A percentile compares a stretch with the other conserved stretches of the same genome.
Conservation (phyloP, 2,888 invertebrate species). For the Sarcophaga rosellei region DNA sequence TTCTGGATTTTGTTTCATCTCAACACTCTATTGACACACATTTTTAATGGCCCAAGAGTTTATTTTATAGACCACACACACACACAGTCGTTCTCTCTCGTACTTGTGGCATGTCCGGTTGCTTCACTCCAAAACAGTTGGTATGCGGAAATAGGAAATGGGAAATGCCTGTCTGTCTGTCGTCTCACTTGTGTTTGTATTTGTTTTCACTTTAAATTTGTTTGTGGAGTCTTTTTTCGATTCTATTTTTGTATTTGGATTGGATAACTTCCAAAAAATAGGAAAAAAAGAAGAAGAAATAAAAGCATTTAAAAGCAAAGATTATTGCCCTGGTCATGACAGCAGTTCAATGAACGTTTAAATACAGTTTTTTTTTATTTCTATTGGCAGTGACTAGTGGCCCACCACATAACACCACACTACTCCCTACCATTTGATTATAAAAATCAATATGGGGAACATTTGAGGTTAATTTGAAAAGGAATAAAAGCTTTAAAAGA, state of each 20-base stretch:
- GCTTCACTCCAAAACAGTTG: constrained; percentile 1
- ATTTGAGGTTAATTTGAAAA: too few relatives aligned
- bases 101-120: background rate
- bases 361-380: background rate
- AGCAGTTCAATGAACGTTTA: constrained; percentile 41
- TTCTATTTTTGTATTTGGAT: constrained; percentile 27
- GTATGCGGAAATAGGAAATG: constrained; percentile 26
- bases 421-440: constrained; percentile 17
- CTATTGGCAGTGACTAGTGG: background rate
- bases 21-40: constrained; percentile 35
- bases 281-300: background rate
- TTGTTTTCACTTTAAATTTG: constrained; percentile 20
- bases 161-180: constrained; percentile 37
- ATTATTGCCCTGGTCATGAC: constrained; percentile 42
- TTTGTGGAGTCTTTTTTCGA: constrained; percentile 6
- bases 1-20: background rate
- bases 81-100: background rate
- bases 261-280: constrained; percentile 52
- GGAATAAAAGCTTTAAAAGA: too few relatives aligned
- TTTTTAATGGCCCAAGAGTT: constrained; percentile 21
- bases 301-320: background rate
- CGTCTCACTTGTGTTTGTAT: background rate
- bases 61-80: background rate
- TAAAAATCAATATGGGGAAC: background rate
- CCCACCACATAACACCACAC: background rate